These are phyloP conservation scores for Aldabrachelys gigantea DNA, from an alignment of 2,113 vertebrate genomes.

Conservation along the genomic window DNA sequence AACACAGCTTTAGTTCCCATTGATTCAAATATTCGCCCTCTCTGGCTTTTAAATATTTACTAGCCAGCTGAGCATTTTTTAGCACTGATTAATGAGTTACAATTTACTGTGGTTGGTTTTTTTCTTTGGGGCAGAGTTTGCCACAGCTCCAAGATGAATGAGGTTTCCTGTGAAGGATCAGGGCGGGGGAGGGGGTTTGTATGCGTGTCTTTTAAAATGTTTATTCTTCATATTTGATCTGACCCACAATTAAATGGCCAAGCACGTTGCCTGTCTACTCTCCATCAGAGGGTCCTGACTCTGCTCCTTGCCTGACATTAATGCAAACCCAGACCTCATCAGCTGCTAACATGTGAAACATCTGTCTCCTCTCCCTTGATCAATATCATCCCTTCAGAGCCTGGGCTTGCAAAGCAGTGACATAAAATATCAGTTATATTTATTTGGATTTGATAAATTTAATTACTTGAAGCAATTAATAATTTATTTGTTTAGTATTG, in stretches of 20 bases:
- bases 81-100: conserved; percentile 60
- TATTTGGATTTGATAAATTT: conserved; percentile 77
- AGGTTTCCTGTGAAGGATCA: conserved; percentile 33
- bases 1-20: conserved; percentile 37
- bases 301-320: conserved; percentile 54
- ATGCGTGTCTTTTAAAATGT: conserved; percentile 20
- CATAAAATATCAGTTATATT: conserved; percentile 76
- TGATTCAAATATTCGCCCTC: conserved; percentile 64
- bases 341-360: conserved; percentile 59
- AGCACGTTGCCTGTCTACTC: conserved; percentile 43
- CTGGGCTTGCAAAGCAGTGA: conserved; percentile 54
- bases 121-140: not conserved
- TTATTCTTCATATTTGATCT: conserved; percentile 61
- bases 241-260: conserved; percentile 48
- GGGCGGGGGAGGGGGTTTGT: not conserved
- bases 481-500: conserved; percentile 77
- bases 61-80: conserved; percentile 51
- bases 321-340: conserved; percentile 64
- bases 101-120: conserved; percentile 34
- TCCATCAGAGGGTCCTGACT: conserved; percentile 32
- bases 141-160: conserved; percentile 32
- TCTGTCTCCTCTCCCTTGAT: conserved; percentile 72
- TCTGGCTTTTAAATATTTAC: conserved; percentile 69
- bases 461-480: conserved; percentile 78
- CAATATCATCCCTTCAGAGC: conserved; percentile 69